These are phyloP conservation scores for Matsumurasca onukii DNA, from an alignment of 1,140 invertebrate genomes.

Conservation along the genomic window DNA sequence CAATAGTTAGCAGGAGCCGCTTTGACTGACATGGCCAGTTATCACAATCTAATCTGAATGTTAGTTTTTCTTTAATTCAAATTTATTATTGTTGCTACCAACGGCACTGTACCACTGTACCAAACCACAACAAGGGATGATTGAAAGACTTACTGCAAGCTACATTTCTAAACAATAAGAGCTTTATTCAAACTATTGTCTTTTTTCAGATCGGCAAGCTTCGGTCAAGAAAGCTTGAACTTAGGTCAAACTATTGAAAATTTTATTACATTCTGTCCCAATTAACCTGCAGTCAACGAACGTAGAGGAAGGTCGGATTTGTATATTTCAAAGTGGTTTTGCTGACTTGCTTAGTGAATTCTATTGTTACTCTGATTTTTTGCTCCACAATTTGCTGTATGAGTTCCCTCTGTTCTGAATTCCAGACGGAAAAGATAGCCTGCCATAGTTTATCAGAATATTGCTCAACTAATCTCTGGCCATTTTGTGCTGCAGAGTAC, in stretches of 20 bases:
- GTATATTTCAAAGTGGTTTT: constrained; percentile 14
- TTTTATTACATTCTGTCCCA: constrained; percentile 33
- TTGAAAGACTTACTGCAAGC: too few species aligned
- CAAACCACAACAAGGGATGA: too few species aligned
- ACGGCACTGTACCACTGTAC: too few species aligned
- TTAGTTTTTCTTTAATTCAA: too few species aligned
- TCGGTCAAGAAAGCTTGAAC: not conserved
- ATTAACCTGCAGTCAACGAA: constrained; percentile 21
- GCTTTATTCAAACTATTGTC: too few species aligned
- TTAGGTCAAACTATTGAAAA: not conserved
- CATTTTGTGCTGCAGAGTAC: constrained; percentile 20
- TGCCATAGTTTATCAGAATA: constrained; percentile 4
- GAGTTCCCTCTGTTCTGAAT: not conserved
- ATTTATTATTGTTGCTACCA: too few species aligned
- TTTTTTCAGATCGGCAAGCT: not conserved
- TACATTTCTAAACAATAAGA: too few species aligned
- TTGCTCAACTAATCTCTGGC: not conserved
- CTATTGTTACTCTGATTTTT: constrained; percentile 5
- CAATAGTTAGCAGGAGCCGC: too few species aligned
- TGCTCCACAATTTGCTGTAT: constrained; percentile 12
- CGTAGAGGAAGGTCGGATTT: constrained; percentile 25
- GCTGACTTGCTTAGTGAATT: constrained; percentile 14
- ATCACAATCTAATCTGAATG: too few species aligned
- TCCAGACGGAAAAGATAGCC: not conserved
- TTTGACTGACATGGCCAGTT: too few species aligned